Evolutionary conservation across 2,113 vertebrate genomes (phyloP).

Genomic region (Forbesichthys agassizii): DNA sequence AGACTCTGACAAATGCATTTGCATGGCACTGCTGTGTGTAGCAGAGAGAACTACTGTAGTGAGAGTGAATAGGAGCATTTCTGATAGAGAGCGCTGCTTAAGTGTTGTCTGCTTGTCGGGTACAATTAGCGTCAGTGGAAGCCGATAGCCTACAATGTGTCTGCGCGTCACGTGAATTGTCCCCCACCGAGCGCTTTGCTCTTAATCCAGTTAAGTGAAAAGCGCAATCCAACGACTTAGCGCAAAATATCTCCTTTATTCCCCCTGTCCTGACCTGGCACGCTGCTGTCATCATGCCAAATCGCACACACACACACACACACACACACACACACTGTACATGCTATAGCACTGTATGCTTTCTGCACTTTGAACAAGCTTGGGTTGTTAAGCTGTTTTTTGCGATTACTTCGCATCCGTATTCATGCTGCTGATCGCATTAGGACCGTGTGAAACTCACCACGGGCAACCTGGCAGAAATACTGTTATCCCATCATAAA

Average conservation of each 20-base stretch:
- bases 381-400: conserved; percentile 22
- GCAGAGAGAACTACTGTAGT: background rate
- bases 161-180: conserved; percentile 56
- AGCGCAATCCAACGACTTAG: conserved; percentile 58
- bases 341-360: conserved; percentile 17
- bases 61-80: background rate
- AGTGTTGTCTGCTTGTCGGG: conserved; percentile 40
- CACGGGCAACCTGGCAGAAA: background rate
- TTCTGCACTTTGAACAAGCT: conserved; percentile 15
- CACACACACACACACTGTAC: conserved; percentile 31
- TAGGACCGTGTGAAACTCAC: conserved; percentile 18
- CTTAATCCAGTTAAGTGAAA: conserved; percentile 55
- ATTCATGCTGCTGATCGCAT: conserved; percentile 20
- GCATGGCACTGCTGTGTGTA: conserved; percentile 19
- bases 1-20: background rate
- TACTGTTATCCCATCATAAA: background rate
- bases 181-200: conserved; percentile 46
- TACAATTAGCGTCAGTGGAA: conserved; percentile 46
- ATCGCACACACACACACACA: conserved; percentile 38
- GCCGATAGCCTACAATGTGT: conserved; percentile 63
- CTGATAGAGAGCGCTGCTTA: conserved; percentile 8
- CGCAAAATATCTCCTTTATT: conserved; percentile 55
- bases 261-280: conserved; percentile 38
- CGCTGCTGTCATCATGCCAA: conserved; percentile 30
- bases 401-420: conserved; percentile 18